Percentiles rank a stretch among this genome's conserved stretches.
Conservation (phyloP, 2,888 invertebrate genomes). For the Hyposoter didymator region DNA sequence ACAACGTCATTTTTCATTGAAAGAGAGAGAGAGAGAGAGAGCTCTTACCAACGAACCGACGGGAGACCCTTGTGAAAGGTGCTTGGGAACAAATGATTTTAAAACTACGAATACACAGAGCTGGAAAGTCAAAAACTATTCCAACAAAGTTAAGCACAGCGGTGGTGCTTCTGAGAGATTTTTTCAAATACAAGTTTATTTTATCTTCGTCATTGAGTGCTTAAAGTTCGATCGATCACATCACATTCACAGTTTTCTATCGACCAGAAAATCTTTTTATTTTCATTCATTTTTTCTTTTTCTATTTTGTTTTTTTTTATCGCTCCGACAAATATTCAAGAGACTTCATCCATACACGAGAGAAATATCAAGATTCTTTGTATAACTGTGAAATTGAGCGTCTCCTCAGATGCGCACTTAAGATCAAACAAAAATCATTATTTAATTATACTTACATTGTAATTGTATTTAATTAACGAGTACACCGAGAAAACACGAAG, state of each 20-base stretch:
- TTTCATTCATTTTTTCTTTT: background rate
- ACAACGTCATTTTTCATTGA: conserved; percentile 28
- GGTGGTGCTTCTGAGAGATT: conserved; percentile 56
- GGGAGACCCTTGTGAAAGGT: conserved; percentile 55
- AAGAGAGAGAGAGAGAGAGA: background rate
- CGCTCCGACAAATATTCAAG: background rate
- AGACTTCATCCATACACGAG: conserved; percentile 26
- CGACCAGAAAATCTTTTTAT: background rate
- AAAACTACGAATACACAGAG: conserved; percentile 20
- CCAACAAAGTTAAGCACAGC: conserved; percentile 5
- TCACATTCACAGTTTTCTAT: background rate
- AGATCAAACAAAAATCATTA: conserved; percentile 60
- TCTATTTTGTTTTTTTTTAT: background rate
- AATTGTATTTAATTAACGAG: conserved; percentile 65
- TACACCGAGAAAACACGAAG: no score
- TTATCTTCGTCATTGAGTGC: background rate
- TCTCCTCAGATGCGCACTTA: conserved; percentile 33
- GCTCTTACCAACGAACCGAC: conserved; percentile 31
- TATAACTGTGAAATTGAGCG: conserved; percentile 34
- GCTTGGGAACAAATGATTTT: conserved; percentile 56
- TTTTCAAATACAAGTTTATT: background rate
- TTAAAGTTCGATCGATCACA: background rate
- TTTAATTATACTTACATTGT: conserved; percentile 62
- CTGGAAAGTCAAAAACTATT: background rate
- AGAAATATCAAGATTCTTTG: conserved; percentile 30